Base-by-base conservation (phyloP, 2,113 vertebrate genomes). In the Bombycilla garrulus region DNA sequence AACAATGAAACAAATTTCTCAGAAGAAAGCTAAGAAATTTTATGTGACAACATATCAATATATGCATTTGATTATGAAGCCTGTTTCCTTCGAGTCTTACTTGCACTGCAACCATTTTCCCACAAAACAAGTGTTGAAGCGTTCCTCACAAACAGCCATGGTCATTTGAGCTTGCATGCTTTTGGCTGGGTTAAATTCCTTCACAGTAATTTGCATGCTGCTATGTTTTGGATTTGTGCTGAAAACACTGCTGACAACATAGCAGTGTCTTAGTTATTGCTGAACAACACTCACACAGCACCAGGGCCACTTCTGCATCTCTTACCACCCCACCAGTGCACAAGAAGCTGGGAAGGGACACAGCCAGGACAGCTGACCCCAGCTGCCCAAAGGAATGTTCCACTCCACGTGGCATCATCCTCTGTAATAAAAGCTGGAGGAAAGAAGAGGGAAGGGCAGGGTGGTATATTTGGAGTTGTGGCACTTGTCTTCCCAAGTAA, bases 401-500 rank as follows among this genome's bases (percentile, higher is more conserved):
- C 44, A 28, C 15, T 50, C 5, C 28, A 3, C 17, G 5, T 12
- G 33, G 19, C 36, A 56, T 7, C 79, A 16, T 16, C 22, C 10
- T 62, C 22, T 62, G 56, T n/a, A 50, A 9, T 24, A 38, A 61
- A 66, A 57, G 15, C 7, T n/a, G 10, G 8, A 28, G 38, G 31
- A 85, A 81, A 57, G 23, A 67, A 64, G 16, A 36, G 65, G 17
- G 33, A 83, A 53, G 18, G 16, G 12, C 9, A 57, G 15, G 5
- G 35, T 15, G 10, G 6, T 10, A 36, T 4, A 4, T 45, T 54
- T 0, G 0, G 44, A 76, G 14, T 50, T 51, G 31, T 2, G 38
- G 12, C 9, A 31, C 6, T 72, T 50, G 6, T 62, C 54, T 80
- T 69, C 48, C 38, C 36, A 60, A 60, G 25, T 11, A 62, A 45